Evolutionary conservation across 1,140 invertebrate genomes (phyloP).

Genomic region (Drosophila takahashii): DNA sequence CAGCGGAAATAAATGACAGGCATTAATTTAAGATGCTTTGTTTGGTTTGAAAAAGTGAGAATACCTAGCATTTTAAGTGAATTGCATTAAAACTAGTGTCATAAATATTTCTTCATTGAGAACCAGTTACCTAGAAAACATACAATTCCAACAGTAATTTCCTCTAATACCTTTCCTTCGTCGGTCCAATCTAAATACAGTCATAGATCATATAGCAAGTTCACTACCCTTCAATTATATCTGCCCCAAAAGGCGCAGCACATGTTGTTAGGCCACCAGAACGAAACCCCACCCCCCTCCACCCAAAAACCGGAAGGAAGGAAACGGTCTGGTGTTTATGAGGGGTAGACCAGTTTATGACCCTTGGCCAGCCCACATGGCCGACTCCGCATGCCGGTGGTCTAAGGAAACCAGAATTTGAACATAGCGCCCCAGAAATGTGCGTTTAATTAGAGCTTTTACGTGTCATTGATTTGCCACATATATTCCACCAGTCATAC

Average conservation of each 20-base stretch:
- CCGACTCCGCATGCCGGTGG: neutral
- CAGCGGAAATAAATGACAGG: neutral
- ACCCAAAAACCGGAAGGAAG: slow-evolving; percentile 27
- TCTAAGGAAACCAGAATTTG: slow-evolving; percentile 20
- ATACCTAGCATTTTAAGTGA: no score
- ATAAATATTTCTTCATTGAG: neutral
- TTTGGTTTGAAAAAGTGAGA: neutral
- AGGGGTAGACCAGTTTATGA: slow-evolving; percentile 52
- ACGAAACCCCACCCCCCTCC: neutral
- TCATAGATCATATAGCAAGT: slow-evolving; percentile 20
- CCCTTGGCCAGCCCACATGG: slow-evolving; percentile 8
- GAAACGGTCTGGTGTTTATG: slow-evolving; percentile 27
- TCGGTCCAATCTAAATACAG: slow-evolving; percentile 10
- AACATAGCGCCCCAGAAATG: slow-evolving; percentile 53
- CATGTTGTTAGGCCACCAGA: slow-evolving; percentile 11
- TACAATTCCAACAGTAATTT: slow-evolving; percentile 2
- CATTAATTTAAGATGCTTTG: slow-evolving; percentile 9
- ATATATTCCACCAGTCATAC: slow-evolving; percentile 36
- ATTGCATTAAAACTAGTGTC: neutral
- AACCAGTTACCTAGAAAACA: neutral
- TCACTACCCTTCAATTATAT: slow-evolving; percentile 47
- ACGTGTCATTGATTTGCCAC: slow-evolving; percentile 75
- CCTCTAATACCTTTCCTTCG: slow-evolving; percentile 17
- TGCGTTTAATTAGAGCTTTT: slow-evolving; percentile 81
- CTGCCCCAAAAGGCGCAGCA: slow-evolving; percentile 20